Percentiles rank a stretch among this genome's conserved stretches.
Evolutionary conservation across 2,888 invertebrate genomes (phyloP).

Genomic region (Sinodicranocentrus sp.): DNA sequence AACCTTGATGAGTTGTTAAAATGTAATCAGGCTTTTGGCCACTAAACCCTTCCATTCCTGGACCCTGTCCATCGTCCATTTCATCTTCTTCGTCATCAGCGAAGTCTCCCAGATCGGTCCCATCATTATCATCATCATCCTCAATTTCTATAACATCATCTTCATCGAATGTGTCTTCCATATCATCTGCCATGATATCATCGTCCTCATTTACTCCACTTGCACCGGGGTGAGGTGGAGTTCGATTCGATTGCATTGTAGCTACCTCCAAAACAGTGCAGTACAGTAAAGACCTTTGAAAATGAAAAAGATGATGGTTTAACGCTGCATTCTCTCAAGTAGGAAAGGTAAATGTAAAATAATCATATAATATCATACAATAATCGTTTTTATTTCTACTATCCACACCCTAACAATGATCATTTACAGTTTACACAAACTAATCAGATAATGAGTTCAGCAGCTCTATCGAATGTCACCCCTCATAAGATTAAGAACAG

Average conservation of each 20-base stretch:
- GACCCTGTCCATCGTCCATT: constrained; percentile 77
- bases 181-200: constrained; percentile 78
- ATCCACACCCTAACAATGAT: no score
- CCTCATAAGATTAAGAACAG: no score
- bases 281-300: background rate
- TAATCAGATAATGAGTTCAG: no score
- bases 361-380: no score
- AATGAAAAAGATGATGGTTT: no score
- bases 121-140: constrained; percentile 76
- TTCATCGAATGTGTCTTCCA: constrained; percentile 78
- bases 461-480: no score
- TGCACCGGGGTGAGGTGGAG: constrained; percentile 55
- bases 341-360: no score
- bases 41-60: constrained; percentile 73
- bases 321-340: no score
- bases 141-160: constrained; percentile 76
- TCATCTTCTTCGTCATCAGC: constrained; percentile 78
- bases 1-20: constrained; percentile 83
- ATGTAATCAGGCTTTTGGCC: constrained; percentile 83
- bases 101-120: constrained; percentile 78
- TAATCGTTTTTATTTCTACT: no score
- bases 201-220: constrained; percentile 47
- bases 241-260: constrained; percentile 50
- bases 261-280: background rate
- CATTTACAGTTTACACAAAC: no score